A percentile compares a stretch with the other conserved stretches of the same genome.
Evolutionary conservation across 2,888 invertebrate species (phyloP).

Genomic region (Rhingia rostrata): DNA sequence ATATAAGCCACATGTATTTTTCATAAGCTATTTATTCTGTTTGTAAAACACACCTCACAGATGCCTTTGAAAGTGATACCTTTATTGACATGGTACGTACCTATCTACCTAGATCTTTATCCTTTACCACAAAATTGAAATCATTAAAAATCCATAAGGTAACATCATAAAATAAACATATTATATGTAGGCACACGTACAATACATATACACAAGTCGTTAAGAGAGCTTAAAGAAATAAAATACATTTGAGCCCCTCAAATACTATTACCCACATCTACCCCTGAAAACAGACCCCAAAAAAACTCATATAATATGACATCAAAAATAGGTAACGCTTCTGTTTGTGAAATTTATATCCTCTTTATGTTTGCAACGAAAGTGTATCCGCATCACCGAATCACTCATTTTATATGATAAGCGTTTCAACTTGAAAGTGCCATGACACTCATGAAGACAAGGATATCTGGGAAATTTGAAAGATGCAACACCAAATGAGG

Average conservation of each 20-base stretch:
- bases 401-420: slow-evolving; percentile 30
- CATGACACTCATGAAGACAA: neutral
- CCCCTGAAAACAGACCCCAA: neutral
- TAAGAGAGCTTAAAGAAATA: neutral
- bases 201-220: neutral
- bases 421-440: slow-evolving; percentile 19
- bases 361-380: slow-evolving; percentile 46
- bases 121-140: slow-evolving; percentile 27
- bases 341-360: slow-evolving; percentile 51
- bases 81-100: neutral
- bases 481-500: slow-evolving; percentile 23
- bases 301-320: slow-evolving; percentile 56
- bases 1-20: too few species aligned
- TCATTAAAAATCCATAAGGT: slow-evolving; percentile 51
- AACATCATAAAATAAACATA: slow-evolving; percentile 25
- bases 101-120: slow-evolving; percentile 15
- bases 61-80: too few species aligned
- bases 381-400: slow-evolving; percentile 36
- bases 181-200: neutral
- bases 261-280: neutral
- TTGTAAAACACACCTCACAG: neutral
- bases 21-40: too few species aligned
- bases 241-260: neutral
- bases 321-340: slow-evolving; percentile 54
- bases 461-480: neutral